Conservation (phyloP, 2,113 vertebrate genomes). For the Myxocyprinus asiaticus region DNA sequence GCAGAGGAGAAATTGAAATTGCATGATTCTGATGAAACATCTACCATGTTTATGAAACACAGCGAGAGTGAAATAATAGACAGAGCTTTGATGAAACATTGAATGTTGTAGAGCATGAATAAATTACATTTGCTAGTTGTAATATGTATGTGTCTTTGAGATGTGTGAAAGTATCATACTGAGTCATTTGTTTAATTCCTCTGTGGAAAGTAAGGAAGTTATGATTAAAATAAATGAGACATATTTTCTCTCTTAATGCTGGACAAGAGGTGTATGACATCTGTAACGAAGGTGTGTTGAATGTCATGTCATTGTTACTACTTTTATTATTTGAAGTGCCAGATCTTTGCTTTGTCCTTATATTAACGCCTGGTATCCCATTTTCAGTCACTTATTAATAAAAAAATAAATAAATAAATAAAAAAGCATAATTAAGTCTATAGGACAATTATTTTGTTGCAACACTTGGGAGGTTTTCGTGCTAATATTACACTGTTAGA, state of each 20-base stretch:
- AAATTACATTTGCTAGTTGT: constrained; percentile 26
- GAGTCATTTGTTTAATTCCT: constrained; percentile 5
- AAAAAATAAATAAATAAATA: constrained; percentile 1
- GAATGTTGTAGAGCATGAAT: constrained; percentile 37
- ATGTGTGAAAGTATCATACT: constrained; percentile 24
- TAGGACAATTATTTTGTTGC: no score
- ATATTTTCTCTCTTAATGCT: constrained; percentile 81
- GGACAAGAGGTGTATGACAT: constrained; percentile 82
- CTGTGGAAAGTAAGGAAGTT: constrained; percentile 27
- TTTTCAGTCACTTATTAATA: constrained; percentile 4
- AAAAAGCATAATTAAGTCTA: no score
- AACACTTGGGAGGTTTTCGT: no score
- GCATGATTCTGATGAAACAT: constrained; percentile 45
- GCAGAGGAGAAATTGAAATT: constrained; percentile 59
- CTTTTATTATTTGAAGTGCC: constrained; percentile 70
- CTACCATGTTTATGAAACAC: constrained; percentile 63
- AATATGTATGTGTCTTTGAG: constrained; percentile 28
- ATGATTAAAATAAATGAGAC: constrained; percentile 72
- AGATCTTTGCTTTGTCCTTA: constrained; percentile 65
- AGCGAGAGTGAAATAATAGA: constrained; percentile 42
- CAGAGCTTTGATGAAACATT: constrained; percentile 20
- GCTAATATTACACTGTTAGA: no score
- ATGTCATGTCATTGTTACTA: constrained; percentile 70
- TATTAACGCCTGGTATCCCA: neutral
- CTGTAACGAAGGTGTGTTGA: constrained; percentile 83